Conservation (phyloP, 2,888 invertebrate species). For the Sylvicola cinctus region DNA sequence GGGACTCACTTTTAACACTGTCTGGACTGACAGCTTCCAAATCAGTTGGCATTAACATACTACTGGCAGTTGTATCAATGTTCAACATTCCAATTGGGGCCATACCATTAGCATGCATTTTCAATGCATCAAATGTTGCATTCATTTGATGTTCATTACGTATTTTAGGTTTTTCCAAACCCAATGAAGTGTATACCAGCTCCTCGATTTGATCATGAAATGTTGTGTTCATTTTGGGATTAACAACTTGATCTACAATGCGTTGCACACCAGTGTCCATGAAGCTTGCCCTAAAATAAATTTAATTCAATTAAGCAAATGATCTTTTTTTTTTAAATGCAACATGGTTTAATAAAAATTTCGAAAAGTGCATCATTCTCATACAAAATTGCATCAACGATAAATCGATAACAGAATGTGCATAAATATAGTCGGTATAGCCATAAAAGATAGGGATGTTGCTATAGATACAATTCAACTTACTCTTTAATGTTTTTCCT, state of each 20-base stretch:
- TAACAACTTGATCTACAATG: constrained; percentile 89
- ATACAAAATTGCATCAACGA: no score
- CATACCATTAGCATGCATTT: no score
- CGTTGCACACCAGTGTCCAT: constrained; percentile 81
- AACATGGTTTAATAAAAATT: no score
- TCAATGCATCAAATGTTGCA: constrained; percentile 14
- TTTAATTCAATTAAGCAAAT: no score
- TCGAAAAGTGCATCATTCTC: no score
- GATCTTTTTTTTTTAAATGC: no score
- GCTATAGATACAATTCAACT: constrained; percentile 17
- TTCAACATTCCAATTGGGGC: neutral
- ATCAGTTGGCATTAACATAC: constrained; percentile 42
- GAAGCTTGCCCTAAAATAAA: constrained; percentile 50
- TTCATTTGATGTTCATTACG: constrained; percentile 9
- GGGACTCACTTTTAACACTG: constrained; percentile 38
- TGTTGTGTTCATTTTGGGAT: constrained; percentile 72
- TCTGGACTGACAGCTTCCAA: constrained; percentile 66
- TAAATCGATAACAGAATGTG: no score
- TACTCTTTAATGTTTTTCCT: constrained; percentile 76
- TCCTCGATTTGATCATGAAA: constrained; percentile 84
- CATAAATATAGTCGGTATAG: neutral
- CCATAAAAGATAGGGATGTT: neutral
- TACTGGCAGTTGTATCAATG: neutral
- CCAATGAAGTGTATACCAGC: constrained; percentile 69
- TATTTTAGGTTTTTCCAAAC: constrained; percentile 48